Base-by-base conservation (phyloP, 2,888 invertebrate genomes). In the Isotomurus palustris region DNA sequence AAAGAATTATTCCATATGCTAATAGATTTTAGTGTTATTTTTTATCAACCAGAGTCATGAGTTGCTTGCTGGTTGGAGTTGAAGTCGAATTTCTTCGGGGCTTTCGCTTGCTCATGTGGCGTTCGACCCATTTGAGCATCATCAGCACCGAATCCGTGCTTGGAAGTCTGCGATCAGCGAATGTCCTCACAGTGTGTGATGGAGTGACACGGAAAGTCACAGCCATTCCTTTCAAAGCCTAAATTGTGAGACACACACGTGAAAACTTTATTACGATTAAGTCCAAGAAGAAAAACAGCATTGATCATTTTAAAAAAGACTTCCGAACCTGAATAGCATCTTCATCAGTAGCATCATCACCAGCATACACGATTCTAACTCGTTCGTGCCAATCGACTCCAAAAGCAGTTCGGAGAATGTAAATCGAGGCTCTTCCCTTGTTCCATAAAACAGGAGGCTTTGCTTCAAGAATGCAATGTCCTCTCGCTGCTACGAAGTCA, bases 171-270 rank as follows among this genome's bases (percentile, higher is more conserved):
- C 61, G 57, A 48, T 0, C 61, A 4, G 61, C 61, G 44, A 43
- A 21, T 5, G 91, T 91, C 73, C 88, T 87, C 4, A 87, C 87
- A 71, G 91, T 89, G 73, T 84, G 82, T 0, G 90, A 90, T 0
- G 88, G 86, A 0, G 90, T 86, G 10, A 92, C 88, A 50, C 91
- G 84, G 81, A 92, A 92, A 3, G 91, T 91, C 1, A 90, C 88
- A 0, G 91, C 91, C 90, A 92, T 91, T 75, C 91, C 91, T 79
- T 91, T 91, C 56, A 91, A 78, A 0, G 91, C 89, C 90, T 91
- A 73, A 24, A 47, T 6, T 14, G 21, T 53, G 14, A 22, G 21
- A 27, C 4, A n/a, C 35, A 28, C 32, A n/a, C 17, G 35, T 25
- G 24, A 8, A 28, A 48, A n/a, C n/a, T 10, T n/a, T 21, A 22